A percentile compares a stretch with the other conserved stretches of the same genome.
phyloP scores from a whole-genome alignment of 2,113 vertebrate species.

The Synchiropus splendidus region DNA sequence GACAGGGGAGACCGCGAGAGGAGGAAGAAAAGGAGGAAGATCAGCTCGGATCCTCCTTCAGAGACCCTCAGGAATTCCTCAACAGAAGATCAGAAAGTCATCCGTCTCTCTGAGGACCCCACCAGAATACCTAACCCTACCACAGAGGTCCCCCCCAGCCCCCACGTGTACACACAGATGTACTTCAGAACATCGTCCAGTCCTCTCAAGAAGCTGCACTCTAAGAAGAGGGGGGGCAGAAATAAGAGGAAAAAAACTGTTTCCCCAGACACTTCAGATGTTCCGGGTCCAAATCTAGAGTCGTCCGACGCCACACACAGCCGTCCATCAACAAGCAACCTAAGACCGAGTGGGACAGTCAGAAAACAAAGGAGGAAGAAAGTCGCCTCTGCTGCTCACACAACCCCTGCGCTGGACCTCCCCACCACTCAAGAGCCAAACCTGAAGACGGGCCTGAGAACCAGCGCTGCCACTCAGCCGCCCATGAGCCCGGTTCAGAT shows the following conservation, averaged over 20 bases:
- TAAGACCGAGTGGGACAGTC: slow-evolving; percentile 6
- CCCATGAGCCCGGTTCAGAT: slow-evolving; percentile 32
- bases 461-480: not conserved
- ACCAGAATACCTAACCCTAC: not conserved
- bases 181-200: not conserved
- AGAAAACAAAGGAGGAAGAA: slow-evolving; percentile 26
- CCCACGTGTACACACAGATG: slow-evolving; percentile 3
- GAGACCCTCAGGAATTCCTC: slow-evolving; percentile 15
- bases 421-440: slow-evolving; percentile 7
- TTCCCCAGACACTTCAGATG: slow-evolving; percentile 6
- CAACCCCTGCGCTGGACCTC: slow-evolving; percentile 15
- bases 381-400: not conserved
- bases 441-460: not conserved
- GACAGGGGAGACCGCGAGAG: slow-evolving; percentile 23
- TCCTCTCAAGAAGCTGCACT: slow-evolving; percentile 28
- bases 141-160: slow-evolving; percentile 8
- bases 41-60: slow-evolving; percentile 8
- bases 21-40: slow-evolving; percentile 37
- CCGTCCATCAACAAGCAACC: too few relatives aligned
- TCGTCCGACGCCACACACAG: too few relatives aligned
- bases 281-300: not conserved
- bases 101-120: slow-evolving; percentile 1
- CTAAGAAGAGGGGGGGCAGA: slow-evolving; percentile 24
- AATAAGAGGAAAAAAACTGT: slow-evolving; percentile 40
- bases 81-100: slow-evolving; percentile 18